phyloP scores from a whole-genome alignment of 2,113 vertebrate species.

The Pollachius pollachius region DNA sequence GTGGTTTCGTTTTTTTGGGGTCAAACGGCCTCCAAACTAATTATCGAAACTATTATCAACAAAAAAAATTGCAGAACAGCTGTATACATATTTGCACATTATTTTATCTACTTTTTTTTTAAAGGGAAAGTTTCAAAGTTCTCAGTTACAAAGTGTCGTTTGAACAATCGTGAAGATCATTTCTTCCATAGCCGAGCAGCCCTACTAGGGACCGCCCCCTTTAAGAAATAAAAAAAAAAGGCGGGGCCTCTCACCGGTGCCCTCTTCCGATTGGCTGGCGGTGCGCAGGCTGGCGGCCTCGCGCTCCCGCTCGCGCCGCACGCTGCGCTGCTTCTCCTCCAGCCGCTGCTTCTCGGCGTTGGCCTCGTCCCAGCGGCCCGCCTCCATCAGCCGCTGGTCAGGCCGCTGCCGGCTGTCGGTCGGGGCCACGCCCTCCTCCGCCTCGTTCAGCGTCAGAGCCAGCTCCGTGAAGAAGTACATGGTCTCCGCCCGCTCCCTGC shows the following conservation, averaged over 20 bases:
- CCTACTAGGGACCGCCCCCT: no score
- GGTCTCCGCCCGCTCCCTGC: conserved; percentile 87
- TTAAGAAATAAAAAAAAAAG: no score
- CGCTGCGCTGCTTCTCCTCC: conserved; percentile 91
- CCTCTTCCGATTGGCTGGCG: conserved; percentile 77
- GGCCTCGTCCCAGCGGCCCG: conserved; percentile 94
- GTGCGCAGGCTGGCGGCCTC: conserved; percentile 76
- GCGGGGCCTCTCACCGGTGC: conserved; percentile 40
- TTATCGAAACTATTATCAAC: no score
- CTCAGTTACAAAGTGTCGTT: no score
- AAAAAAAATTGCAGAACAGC: no score
- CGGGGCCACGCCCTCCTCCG: conserved; percentile 81
- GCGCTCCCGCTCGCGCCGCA: conserved; percentile 82
- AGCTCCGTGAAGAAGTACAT: conserved; percentile 96
- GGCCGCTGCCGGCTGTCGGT: conserved; percentile 90
- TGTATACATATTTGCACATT: no score
- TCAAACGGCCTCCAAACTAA: no score
- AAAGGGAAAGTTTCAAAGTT: no score
- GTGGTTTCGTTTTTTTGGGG: no score
- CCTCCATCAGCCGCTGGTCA: conserved; percentile 95
- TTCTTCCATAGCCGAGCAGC: no score
- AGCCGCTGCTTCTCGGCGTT: conserved; percentile 92
- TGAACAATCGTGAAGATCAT: no score
- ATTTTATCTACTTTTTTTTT: no score
- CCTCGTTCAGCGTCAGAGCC: conserved; percentile 88